Percentiles rank a stretch among this genome's conserved stretches.
Conservation (phyloP, 2,113 vertebrate species). For the Sander lucioperca region DNA sequence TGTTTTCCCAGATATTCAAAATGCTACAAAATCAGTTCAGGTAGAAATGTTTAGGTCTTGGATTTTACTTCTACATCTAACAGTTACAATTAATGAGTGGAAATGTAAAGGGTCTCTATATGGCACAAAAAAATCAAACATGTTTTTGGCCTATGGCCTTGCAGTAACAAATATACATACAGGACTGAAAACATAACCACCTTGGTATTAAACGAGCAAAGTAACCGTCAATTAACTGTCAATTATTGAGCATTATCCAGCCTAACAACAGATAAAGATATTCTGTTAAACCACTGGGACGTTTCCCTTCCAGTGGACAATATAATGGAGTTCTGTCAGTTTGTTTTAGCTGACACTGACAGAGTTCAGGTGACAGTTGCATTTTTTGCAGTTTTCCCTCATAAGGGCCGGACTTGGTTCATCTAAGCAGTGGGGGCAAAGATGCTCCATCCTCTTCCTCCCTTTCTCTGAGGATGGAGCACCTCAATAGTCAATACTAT, state of each 20-base stretch:
- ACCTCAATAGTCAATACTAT: neutral
- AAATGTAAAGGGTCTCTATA: neutral
- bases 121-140: neutral
- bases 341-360: slow-evolving; percentile 18
- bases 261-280: slow-evolving; percentile 4
- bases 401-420: neutral
- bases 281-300: neutral
- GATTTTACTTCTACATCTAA: neutral
- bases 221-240: neutral
- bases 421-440: neutral
- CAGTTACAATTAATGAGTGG: neutral
- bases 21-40: neutral
- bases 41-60: neutral
- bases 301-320: neutral
- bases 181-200: neutral
- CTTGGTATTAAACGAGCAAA: neutral
- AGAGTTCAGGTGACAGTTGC: neutral
- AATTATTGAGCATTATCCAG: neutral
- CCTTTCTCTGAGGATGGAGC: neutral
- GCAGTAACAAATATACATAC: neutral
- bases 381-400: slow-evolving; percentile 7
- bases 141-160: neutral
- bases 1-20: neutral
- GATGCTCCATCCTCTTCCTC: neutral
- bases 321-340: slow-evolving; percentile 6